phyloP scores from a whole-genome alignment of 2,113 vertebrate genomes.

The Prionailurus bengalensis region DNA sequence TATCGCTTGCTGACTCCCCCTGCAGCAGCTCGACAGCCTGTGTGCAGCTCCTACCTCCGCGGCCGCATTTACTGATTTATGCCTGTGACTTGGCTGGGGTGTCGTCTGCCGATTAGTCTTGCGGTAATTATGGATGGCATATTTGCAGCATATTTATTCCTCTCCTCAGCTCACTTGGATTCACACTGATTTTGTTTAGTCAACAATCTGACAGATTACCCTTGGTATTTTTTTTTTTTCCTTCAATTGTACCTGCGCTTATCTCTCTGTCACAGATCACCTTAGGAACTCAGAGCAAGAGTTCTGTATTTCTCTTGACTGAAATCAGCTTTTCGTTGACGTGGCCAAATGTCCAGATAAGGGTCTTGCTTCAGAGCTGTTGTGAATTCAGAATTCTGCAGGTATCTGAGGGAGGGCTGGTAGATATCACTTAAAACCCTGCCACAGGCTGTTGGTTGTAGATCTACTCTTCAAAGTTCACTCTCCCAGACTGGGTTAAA shows the following conservation, averaged over 20 bases:
- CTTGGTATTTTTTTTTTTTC: neutral
- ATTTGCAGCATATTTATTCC: constrained; percentile 62
- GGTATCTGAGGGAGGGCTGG: neutral
- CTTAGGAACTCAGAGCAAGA: constrained; percentile 23
- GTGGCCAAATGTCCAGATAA: constrained; percentile 57
- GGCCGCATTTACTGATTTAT: neutral
- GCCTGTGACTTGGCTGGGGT: neutral
- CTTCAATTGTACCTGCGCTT: constrained; percentile 45
- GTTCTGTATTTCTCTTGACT: constrained; percentile 48
- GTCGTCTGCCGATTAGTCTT: neutral
- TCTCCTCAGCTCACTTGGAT: constrained; percentile 51
- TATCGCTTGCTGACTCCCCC: neutral
- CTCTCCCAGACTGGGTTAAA: neutral
- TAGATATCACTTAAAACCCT: neutral
- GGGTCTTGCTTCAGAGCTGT: constrained; percentile 43
- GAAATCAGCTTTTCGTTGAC: constrained; percentile 50
- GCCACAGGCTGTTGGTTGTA: no score
- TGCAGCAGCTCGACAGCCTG: neutral
- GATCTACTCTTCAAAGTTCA: neutral
- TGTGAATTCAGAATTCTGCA: constrained; percentile 4
- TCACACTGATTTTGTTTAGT: constrained; percentile 66
- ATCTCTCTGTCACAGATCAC: constrained; percentile 77
- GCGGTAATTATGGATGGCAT: constrained; percentile 60
- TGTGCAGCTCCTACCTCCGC: fast-evolving
- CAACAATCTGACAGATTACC: constrained; percentile 65